Base-by-base conservation (phyloP, 2,113 vertebrate species). In the Ornithorhynchus anatinus region DNA sequence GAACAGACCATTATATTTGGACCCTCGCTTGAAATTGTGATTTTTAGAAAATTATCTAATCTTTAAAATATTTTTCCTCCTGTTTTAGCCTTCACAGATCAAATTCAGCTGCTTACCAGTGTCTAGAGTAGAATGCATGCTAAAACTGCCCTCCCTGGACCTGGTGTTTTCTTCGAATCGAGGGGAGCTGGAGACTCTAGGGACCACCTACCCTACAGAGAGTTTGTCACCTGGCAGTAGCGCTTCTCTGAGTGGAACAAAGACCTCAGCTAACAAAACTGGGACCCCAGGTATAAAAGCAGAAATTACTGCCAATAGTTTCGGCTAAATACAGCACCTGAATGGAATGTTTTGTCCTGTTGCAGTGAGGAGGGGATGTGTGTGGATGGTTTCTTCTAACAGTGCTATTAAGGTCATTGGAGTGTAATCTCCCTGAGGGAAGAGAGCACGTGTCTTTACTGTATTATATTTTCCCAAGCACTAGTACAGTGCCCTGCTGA, bases 131-230 rank as follows among this genome's bases (percentile, higher is more conserved):
- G 98, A 99, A 86, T 99, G 98, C 29, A 99, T 99, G 97, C 89
- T 99, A 47, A 99, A 99, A 77, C 85, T 99, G 64, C 98, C 98
- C 10, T 99, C 98, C 10, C 81, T 99, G 69, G 97, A 99, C 82
- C 93, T 99, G 70, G 98, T 99, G 22, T 99, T 99, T 90, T 99
- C 98, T 59, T 99, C 98, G 40, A 99, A 99, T 80, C 92, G 98
- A 38, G 96, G 96, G 45, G 97, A 99, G 48, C 87, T 98, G 61
- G 98, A 99, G 90, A 95, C 91, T 3, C 88, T 95, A 29, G 92
- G 94, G 15, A 89, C 92, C 37, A 67, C 80, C 0, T 94, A 91
- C 60, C 90, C 93, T 4, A 36, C 88, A 3, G 97, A 98, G 10
- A 90, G 88, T 5, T 83, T 89, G 43, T 92, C 95, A 31, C 78